Conservation (phyloP, 2,797 vertebrate genomes). For the Myotis findleyi region DNA sequence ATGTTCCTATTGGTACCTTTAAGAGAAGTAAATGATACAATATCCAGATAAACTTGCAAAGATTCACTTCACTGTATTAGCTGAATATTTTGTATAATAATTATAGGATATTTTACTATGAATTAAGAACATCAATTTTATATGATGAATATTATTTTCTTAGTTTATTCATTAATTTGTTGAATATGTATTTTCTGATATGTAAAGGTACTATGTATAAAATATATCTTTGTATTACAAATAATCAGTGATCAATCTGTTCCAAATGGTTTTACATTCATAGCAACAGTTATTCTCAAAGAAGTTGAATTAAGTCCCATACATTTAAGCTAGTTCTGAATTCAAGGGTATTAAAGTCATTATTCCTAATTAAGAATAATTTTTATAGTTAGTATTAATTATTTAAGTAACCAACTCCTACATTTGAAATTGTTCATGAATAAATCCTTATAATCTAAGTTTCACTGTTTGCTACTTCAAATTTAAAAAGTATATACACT, state of each 20-base stretch:
- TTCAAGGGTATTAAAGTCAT: not conserved
- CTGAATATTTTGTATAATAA: not conserved
- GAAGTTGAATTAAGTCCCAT: not conserved
- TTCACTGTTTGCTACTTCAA: not conserved
- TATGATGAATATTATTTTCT: slow-evolving; percentile 50
- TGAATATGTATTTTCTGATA: not conserved
- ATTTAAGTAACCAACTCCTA: not conserved
- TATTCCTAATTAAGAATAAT: not conserved
- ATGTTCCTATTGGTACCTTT: not conserved
- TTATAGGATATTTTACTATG: not conserved
- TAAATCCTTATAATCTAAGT: not conserved
- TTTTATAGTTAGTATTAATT: not conserved
- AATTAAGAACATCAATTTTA: not conserved
- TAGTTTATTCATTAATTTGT: not conserved
- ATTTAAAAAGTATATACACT: not conserved
- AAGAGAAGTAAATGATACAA: not conserved
- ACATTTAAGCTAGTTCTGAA: not conserved
- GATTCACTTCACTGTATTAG: not conserved
- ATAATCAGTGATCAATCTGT: not conserved
- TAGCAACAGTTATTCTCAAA: not conserved
- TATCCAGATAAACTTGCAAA: not conserved
- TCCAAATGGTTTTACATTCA: not conserved
- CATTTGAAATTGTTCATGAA: not conserved
- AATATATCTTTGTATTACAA: not conserved
- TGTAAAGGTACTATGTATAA: not conserved